phyloP scores from a whole-genome alignment of 1,140 invertebrate species.

The Megathymus violae region DNA sequence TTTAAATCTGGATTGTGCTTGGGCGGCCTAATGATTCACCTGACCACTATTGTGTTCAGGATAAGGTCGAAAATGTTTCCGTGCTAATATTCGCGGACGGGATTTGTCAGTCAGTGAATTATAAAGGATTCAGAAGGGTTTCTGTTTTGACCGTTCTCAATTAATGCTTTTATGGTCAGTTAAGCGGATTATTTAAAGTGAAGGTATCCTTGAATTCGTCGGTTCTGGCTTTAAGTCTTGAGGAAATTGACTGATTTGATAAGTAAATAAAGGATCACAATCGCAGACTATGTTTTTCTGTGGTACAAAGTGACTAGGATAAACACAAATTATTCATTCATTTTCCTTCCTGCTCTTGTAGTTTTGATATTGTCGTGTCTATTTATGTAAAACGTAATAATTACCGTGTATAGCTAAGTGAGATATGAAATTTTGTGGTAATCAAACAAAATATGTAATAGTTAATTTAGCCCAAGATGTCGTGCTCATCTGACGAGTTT shows the following conservation, averaged over 20 bases:
- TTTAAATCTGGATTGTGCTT: conserved; percentile 38
- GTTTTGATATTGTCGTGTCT: no score
- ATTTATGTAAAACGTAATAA: no score
- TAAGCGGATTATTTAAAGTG: conserved; percentile 57
- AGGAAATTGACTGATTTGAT: neutral
- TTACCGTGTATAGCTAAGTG: no score
- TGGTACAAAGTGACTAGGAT: no score
- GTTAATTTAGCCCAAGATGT: no score
- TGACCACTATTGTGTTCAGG: conserved; percentile 2
- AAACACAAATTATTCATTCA: no score
- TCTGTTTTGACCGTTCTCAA: conserved; percentile 67
- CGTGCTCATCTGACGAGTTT: no score
- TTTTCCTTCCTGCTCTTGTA: no score
- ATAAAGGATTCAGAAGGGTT: conserved; percentile 47
- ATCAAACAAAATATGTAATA: no score
- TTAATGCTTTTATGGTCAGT: conserved; percentile 52
- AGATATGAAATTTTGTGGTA: no score
- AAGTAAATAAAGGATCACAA: neutral
- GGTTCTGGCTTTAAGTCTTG: conserved; percentile 22
- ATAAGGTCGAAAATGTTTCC: conserved; percentile 22
- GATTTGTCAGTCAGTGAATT: conserved; percentile 67
- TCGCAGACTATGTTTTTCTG: no score
- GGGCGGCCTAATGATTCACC: conserved; percentile 21
- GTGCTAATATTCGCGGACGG: conserved; percentile 36
- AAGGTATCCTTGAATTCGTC: conserved; percentile 42